A percentile compares a stretch with the other conserved stretches of the same genome.
Conservation (phyloP, 2,888 invertebrate species). For the Merodon equestris region DNA sequence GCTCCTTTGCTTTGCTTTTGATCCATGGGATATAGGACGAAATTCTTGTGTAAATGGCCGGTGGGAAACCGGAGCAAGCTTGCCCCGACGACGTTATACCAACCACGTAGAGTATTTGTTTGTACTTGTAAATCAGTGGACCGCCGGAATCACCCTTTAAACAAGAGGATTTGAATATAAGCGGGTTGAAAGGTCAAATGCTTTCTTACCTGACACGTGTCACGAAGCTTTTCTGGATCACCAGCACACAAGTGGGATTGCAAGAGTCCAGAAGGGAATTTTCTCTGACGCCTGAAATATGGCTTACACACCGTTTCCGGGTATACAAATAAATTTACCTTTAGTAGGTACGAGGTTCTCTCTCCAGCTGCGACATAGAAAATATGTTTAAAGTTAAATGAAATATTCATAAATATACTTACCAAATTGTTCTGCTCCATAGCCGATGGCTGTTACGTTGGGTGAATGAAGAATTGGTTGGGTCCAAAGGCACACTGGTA, state of each 20-base stretch:
- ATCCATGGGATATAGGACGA: constrained; percentile 59
- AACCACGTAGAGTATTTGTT: constrained; percentile 36
- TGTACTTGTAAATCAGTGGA: constrained; percentile 57
- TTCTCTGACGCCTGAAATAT: constrained; percentile 18
- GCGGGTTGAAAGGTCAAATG: too few species aligned
- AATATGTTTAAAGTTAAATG: not conserved
- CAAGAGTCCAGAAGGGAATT: constrained; percentile 66
- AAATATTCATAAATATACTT: not conserved
- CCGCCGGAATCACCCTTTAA: constrained; percentile 72
- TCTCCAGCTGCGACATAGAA: constrained; percentile 4
- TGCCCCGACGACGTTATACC: constrained; percentile 70
- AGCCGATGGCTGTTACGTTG: constrained; percentile 30
- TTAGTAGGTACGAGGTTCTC: not conserved
- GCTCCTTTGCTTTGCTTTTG: constrained; percentile 16
- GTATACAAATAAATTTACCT: constrained; percentile 14
- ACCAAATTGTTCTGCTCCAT: constrained; percentile 31
- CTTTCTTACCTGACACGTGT: constrained; percentile 70
- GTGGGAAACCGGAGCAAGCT: constrained; percentile 52
- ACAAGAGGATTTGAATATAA: constrained; percentile 51
- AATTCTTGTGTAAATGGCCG: constrained; percentile 59
- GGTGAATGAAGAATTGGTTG: constrained; percentile 6
- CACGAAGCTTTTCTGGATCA: constrained; percentile 65
- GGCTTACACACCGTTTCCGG: constrained; percentile 11
- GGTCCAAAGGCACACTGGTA: constrained; percentile 20
- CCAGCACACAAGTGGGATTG: constrained; percentile 73